Evolutionary conservation across 2,797 vertebrate species (phyloP).

Genomic region (Platalea minor): DNA sequence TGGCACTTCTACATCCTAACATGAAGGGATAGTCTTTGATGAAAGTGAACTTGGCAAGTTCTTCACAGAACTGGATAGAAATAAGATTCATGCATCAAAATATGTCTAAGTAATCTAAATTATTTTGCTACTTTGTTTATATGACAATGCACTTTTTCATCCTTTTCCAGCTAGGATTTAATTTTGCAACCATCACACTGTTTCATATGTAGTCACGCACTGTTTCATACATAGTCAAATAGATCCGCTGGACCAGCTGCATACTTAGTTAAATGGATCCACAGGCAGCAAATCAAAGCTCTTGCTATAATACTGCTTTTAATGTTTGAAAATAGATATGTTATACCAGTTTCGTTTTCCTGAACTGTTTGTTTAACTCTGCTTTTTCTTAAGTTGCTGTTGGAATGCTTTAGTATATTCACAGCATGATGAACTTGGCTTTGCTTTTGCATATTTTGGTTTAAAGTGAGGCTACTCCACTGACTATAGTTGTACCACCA

Average conservation of each 20-base stretch:
- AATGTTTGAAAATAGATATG: background rate
- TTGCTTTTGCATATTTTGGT: background rate
- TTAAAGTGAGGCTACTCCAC: background rate
- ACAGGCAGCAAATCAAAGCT: background rate
- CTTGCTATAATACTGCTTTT: background rate
- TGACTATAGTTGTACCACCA: background rate
- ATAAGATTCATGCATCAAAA: background rate
- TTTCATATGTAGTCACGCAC: background rate
- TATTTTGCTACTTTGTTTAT: background rate
- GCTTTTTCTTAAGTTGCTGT: background rate
- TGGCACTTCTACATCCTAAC: background rate
- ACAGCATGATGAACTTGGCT: background rate
- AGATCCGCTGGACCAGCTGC: background rate
- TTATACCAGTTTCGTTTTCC: constrained; percentile 14
- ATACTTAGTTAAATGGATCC: background rate
- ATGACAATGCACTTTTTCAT: background rate
- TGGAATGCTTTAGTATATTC: background rate
- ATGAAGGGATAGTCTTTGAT: background rate
- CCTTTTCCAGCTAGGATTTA: background rate
- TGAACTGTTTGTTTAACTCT: constrained; percentile 35
- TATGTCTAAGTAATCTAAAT: background rate
- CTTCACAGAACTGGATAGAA: background rate
- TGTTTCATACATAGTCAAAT: background rate
- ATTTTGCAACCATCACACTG: background rate
- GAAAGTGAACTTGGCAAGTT: background rate